These are phyloP conservation scores for Columbina picui DNA, from an alignment of 2,113 vertebrate species.

Conservation along the genomic window DNA sequence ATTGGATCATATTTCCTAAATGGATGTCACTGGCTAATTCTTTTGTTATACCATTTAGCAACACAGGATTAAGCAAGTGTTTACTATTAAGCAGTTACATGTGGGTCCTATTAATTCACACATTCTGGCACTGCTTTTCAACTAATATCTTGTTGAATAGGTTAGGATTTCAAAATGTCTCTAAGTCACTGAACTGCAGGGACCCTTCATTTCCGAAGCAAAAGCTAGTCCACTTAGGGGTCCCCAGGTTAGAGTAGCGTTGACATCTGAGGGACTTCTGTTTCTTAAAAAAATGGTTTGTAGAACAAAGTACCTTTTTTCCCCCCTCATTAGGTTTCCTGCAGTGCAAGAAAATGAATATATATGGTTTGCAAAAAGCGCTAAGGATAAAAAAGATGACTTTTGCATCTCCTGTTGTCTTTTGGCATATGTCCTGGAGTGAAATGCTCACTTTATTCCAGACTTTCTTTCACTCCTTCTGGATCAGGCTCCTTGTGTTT, in stretches of 20 bases:
- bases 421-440: not conserved
- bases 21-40: conserved; percentile 77
- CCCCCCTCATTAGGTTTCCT: not conserved
- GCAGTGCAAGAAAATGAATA: not conserved
- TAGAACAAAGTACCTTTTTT: not conserved
- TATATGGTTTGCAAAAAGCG: not conserved
- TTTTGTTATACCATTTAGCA: conserved; percentile 73
- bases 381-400: not conserved
- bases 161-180: conserved; percentile 45
- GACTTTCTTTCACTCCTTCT: not conserved
- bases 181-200: conserved; percentile 14
- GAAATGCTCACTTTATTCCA: not conserved
- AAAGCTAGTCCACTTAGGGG: not conserved
- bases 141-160: conserved; percentile 74
- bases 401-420: not conserved
- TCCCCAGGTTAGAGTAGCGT: not conserved
- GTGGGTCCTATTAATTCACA: conserved; percentile 73
- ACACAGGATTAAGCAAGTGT: conserved; percentile 73
- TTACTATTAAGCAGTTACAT: conserved; percentile 75
- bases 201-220: conserved; percentile 23
- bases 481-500: not conserved
- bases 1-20: conserved; percentile 81
- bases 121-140: conserved; percentile 59
- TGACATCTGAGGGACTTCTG: conserved; percentile 4
- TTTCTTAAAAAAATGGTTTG: not conserved